Evolutionary conservation across 2,888 invertebrate species (phyloP), one percentile per base, ranked within the genome.

Genomic region (Meandrusa payeni): DNA sequence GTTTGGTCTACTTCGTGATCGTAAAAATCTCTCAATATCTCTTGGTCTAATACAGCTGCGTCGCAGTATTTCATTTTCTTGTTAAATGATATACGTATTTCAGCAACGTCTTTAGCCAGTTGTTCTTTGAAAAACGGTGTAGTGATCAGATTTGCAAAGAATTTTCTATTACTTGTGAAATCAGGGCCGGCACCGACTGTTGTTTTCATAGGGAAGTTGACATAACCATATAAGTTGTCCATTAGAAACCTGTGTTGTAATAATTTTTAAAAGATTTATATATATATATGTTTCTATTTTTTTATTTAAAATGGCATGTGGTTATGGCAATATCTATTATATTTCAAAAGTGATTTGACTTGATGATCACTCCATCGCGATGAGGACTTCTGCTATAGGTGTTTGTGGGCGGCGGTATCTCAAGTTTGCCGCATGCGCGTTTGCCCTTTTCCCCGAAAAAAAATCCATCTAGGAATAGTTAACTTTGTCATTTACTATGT

Each of bases 101-200:
- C 57, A 1, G 62, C 57, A 31, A 60, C 50, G 45, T 86, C 82
- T 17, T 52, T 61, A n/a, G 51, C 56, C n/a, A 83, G 20, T 63
- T 74, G 70, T 11, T 64, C 63, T 55, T 71, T 79, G 40, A 83
- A 85, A 0, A 50, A 62, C 1, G 59, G 37, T 13, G 74, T 66
- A 13, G 55, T 56, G 15, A 86, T 60, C 54, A 86, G 52, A 47
- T 86, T 82, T 3, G 79, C 76, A 37, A 86, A 81, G 56, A 76
- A 83, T 38, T 77, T 81, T 17, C 80, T 63, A 47, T 85, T 81
- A n/a, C 45, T 59, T 2, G 79, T 78, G 49, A 72, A 76, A 48
- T 68, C 71, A 6, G 71, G 74, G 1, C 69, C 64, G 24, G 64
- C 64, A 1, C 83, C 85, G 5, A 85, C 72, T 1, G 85, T 85